Evolutionary conservation across 2,797 vertebrate genomes (phyloP).

Genomic region (Pangasius macronema): DNA sequence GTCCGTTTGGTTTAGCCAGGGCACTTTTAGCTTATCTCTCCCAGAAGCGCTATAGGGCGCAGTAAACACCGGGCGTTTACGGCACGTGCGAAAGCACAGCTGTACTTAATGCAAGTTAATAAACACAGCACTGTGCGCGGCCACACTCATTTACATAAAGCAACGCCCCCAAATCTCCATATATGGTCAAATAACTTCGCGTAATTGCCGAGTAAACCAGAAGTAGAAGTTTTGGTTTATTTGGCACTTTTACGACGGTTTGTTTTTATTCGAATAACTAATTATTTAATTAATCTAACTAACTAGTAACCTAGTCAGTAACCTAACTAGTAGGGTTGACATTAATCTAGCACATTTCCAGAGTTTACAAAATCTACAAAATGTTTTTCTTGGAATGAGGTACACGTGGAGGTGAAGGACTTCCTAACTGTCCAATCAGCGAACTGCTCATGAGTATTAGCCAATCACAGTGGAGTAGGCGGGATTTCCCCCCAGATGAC

Average conservation of each 20-base stretch:
- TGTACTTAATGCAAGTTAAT: background rate
- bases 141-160: background rate
- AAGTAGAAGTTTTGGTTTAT: background rate
- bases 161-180: background rate
- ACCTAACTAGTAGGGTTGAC: no score
- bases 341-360: no score
- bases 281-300: no score
- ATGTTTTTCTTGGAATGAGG: background rate
- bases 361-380: no score
- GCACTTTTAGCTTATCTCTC: background rate
- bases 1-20: background rate
- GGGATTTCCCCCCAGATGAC: background rate
- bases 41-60: no score
- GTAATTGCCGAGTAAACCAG: background rate
- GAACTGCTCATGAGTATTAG: background rate
- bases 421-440: background rate
- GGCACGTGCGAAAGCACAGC: background rate
- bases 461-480: background rate
- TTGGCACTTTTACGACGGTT: no score
- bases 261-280: no score
- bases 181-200: background rate
- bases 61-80: background rate
- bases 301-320: no score
- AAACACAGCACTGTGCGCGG: background rate
- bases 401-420: background rate